A percentile compares a stretch with the other conserved stretches of the same genome.
phyloP scores from a whole-genome alignment of 1,140 invertebrate genomes.

The Diploscapter pachys region DNA sequence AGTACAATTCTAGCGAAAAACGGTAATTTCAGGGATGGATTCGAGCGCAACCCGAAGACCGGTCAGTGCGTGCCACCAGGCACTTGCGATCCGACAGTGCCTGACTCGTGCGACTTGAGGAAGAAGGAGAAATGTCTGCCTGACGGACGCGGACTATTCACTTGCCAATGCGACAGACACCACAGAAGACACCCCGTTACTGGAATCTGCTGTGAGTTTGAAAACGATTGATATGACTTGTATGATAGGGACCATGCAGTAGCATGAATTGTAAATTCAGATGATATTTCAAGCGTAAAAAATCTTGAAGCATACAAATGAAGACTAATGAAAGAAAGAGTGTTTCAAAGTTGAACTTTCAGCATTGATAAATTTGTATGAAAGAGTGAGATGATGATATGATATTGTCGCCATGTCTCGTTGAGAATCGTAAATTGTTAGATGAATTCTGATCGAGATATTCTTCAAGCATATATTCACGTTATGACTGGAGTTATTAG shows the following conservation, averaged over 20 bases:
- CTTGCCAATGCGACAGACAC: constrained; percentile 50
- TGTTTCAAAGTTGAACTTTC: no score
- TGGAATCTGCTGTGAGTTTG: constrained; percentile 52
- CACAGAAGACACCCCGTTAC: constrained; percentile 55
- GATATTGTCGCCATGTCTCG: no score
- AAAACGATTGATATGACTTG: background rate
- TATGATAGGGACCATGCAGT: background rate
- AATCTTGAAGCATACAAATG: no score
- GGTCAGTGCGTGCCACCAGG: constrained; percentile 50
- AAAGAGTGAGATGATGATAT: no score
- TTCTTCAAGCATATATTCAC: no score
- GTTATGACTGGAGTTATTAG: no score
- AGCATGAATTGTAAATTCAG: background rate
- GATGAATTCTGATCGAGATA: no score
- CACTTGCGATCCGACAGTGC: constrained; percentile 48
- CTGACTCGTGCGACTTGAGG: constrained; percentile 49
- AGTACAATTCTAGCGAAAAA: background rate
- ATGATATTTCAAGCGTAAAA: no score
- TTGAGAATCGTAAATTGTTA: no score
- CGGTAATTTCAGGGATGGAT: constrained; percentile 35
- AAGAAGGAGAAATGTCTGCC: constrained; percentile 56
- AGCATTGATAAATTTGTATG: no score
- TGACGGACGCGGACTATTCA: constrained; percentile 48
- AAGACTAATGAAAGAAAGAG: no score
- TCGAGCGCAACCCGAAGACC: constrained; percentile 45